phyloP scores from a whole-genome alignment of 1,140 invertebrate species.

The Brachionus manjavacas region DNA sequence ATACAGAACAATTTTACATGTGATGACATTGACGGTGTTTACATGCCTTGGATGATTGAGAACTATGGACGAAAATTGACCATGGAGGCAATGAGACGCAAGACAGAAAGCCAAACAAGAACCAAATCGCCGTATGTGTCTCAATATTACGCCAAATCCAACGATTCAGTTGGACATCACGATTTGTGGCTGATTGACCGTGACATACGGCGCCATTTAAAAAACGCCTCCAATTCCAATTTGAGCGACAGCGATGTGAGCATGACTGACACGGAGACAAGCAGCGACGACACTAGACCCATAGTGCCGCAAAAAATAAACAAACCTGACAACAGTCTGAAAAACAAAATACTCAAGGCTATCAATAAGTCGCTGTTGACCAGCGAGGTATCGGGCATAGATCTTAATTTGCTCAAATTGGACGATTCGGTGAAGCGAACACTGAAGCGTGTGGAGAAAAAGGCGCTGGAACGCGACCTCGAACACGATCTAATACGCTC shows the following conservation, averaged over 20 bases:
- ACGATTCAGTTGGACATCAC: background rate
- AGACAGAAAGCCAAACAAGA: background rate
- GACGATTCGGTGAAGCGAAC: background rate
- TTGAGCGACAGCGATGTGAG: background rate
- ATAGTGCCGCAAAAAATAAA: constrained; percentile 40
- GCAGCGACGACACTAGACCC: constrained; percentile 31
- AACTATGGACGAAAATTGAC: constrained; percentile 5
- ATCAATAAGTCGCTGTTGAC: constrained; percentile 13
- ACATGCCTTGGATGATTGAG: constrained; percentile 29
- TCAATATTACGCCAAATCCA: constrained; percentile 20
- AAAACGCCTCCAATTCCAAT: background rate
- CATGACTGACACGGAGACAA: constrained; percentile 25
- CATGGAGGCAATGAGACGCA: background rate
- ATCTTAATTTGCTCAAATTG: constrained; percentile 11
- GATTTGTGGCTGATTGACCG: constrained; percentile 8
- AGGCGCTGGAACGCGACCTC: constrained; percentile 18
- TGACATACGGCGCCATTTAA: background rate
- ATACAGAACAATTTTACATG: background rate
- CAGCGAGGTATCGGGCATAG: constrained; percentile 25
- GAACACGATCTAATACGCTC: constrained; percentile 30
- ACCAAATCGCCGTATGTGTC: constrained; percentile 1
- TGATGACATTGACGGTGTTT: background rate
- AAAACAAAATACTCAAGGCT: constrained; percentile 36
- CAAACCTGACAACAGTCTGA: constrained; percentile 3
- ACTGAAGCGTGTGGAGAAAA: constrained; percentile 9